Conservation (phyloP, 2,888 invertebrate genomes). For the Catocala nupta region DNA sequence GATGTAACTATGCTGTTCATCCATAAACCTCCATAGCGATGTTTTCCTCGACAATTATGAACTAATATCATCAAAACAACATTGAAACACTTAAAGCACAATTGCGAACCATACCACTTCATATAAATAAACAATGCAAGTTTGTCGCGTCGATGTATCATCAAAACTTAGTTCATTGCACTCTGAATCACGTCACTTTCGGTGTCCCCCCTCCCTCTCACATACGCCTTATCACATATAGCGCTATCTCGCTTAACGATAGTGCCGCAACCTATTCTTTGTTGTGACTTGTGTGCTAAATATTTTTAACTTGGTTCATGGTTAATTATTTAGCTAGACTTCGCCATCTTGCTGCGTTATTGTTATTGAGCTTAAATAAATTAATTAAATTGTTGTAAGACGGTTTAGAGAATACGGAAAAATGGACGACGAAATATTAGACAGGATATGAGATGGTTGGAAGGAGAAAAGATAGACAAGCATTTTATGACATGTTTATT, state of each 20-base stretch:
- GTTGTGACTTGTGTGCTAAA: slow-evolving; percentile 28
- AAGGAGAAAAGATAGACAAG: too few species aligned
- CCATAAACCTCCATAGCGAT: too few species aligned
- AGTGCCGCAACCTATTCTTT: slow-evolving; percentile 38
- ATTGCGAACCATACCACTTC: slow-evolving; percentile 32
- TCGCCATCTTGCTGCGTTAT: too few species aligned
- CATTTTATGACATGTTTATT: too few species aligned
- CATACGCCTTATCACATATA: slow-evolving; percentile 56
- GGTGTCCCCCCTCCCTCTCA: slow-evolving; percentile 57
- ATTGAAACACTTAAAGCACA: neutral
- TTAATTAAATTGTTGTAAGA: too few species aligned
- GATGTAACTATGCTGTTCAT: too few species aligned
- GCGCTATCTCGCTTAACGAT: slow-evolving; percentile 40
- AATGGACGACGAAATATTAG: too few species aligned
- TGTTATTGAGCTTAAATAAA: too few species aligned
- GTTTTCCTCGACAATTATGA: too few species aligned
- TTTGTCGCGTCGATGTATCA: slow-evolving; percentile 64
- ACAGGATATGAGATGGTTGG: too few species aligned
- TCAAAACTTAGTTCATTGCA: slow-evolving; percentile 70
- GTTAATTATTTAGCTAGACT: neutral
- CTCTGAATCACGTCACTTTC: slow-evolving; percentile 72
- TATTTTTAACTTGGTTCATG: slow-evolving; percentile 17
- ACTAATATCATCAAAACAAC: too few species aligned
- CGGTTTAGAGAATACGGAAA: too few species aligned
- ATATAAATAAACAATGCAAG: slow-evolving; percentile 28